Base-by-base conservation (phyloP, 2,797 vertebrate species). In the Todus mexicanus region DNA sequence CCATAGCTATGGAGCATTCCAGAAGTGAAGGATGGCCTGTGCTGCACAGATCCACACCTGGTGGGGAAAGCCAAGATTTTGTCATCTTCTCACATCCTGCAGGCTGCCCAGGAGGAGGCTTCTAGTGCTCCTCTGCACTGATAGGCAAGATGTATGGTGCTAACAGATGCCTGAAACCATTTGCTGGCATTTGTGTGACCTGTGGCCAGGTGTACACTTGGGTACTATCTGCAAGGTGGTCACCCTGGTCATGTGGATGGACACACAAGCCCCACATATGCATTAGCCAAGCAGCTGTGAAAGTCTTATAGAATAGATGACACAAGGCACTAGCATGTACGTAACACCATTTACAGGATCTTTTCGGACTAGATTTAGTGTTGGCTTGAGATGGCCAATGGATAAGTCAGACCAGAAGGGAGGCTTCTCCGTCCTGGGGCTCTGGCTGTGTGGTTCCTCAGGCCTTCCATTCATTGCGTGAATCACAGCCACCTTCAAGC, bases 401-500 rank as follows among this genome's bases (percentile, higher is more conserved):
- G 42, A 0, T 84, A 83, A 90, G 22, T 37, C 33, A 63, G 29
- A 73, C 33, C 38, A 53, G 35, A 91, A 33, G 10, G 29, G 20
- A 92, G 21, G 20, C 4, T 84, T 4, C n/a, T 64, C 56, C 8
- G 1, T 61, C 60, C 54, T 63, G 14, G 5, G 14, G 19, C 23
- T 80, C 47, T 69, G 33, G 22, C 22, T 78, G 5, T 37, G 31
- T 56, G 25, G 31, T n/a, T 84, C 17, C 35, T 79, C 35, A 59
- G 56, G 48, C 15, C 20, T 43, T 76, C 35, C 60, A 45, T 29
- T 42, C 27, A 71, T 21, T 37, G 50, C 15, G 80, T 92, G 74
- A 95, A 64, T 94, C 89, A 95, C n/a, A 53, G 33, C 23, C 47
- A 74, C 11, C 43, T 73, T 43, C 40, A 68, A 56, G 51, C 2